Conservation (phyloP, 1,140 invertebrate species). For the Leptinotarsa defecta region DNA sequence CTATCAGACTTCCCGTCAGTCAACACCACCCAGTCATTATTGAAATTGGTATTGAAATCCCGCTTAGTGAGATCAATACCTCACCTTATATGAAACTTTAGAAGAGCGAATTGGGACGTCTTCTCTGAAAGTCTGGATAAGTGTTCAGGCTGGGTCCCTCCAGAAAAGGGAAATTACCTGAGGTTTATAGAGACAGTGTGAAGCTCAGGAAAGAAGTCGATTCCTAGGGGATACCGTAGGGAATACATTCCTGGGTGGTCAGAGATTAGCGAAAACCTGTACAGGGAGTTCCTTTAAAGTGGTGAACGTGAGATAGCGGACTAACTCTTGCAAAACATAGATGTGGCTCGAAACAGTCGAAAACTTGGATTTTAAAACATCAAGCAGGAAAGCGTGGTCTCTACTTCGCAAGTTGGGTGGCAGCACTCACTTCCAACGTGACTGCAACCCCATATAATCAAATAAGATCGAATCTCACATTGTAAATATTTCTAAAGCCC, state of each 20-base stretch:
- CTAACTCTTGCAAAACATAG: not conserved
- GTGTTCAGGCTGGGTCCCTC: slow-evolving; percentile 22
- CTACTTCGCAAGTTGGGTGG: too few species aligned
- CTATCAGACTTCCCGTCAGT: slow-evolving; percentile 30
- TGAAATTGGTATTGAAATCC: slow-evolving; percentile 31
- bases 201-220: slow-evolving; percentile 25
- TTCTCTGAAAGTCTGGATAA: slow-evolving; percentile 20
- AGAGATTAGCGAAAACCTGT: slow-evolving; percentile 18
- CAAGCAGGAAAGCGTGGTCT: too few species aligned
- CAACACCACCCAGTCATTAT: slow-evolving; percentile 29
- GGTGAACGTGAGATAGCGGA: not conserved
- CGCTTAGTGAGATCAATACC: slow-evolving; percentile 24
- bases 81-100: slow-evolving; percentile 33
- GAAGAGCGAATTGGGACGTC: slow-evolving; percentile 21
- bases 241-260: slow-evolving; percentile 32
- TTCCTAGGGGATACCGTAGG: slow-evolving; percentile 29
- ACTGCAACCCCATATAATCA: too few species aligned
- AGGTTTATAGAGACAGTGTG: slow-evolving; percentile 20
- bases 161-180: slow-evolving; percentile 15
- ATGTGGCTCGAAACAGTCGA: too few species aligned
- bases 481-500: too few species aligned
- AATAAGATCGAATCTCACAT: too few species aligned
- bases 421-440: too few species aligned
- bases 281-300: too few species aligned
- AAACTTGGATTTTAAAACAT: too few species aligned